Conservation (phyloP, 1,140 invertebrate genomes). For the Olivierus martensii region DNA sequence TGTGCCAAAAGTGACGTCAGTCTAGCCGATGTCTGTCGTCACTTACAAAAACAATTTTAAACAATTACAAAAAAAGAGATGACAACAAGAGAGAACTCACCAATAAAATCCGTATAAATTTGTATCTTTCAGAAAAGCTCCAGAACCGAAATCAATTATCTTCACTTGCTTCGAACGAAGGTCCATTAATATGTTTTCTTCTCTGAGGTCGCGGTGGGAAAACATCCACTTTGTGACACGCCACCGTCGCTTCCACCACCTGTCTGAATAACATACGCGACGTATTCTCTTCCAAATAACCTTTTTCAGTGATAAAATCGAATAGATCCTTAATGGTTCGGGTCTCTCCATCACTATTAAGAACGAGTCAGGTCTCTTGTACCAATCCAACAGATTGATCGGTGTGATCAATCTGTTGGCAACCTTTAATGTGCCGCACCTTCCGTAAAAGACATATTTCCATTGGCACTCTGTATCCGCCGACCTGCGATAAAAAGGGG, state of each 20-base stretch:
- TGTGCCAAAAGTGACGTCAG: not conserved
- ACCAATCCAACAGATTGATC: slow-evolving; percentile 34
- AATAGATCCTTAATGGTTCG: slow-evolving; percentile 39
- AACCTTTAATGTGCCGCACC: slow-evolving; percentile 36
- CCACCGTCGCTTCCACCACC: slow-evolving; percentile 30
- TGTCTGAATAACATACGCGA: slow-evolving; percentile 35
- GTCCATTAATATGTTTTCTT: slow-evolving; percentile 44
- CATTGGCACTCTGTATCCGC: slow-evolving; percentile 38
- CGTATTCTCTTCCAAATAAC: slow-evolving; percentile 32
- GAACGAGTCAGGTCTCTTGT: slow-evolving; percentile 30
- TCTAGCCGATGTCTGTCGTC: not conserved
- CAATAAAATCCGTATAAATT: slow-evolving; percentile 40
- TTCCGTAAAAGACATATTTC: slow-evolving; percentile 43
- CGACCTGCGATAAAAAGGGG: slow-evolving; percentile 29
- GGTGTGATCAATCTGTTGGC: too few species aligned
- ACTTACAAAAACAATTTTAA: not conserved
- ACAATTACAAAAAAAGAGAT: not conserved
- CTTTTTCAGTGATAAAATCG: slow-evolving; percentile 42
- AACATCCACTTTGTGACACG: slow-evolving; percentile 28
- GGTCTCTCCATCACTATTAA: slow-evolving; percentile 43
- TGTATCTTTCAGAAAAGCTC: slow-evolving; percentile 34
- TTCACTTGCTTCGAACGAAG: slow-evolving; percentile 34
- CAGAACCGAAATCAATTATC: slow-evolving; percentile 42
- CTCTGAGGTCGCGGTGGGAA: slow-evolving; percentile 45
- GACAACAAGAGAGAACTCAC: slow-evolving; percentile 21